Evolutionary conservation across 37 sponge, comb jelly and placozoan species (phyloP).

Genomic region (Halichondria panicea): DNA sequence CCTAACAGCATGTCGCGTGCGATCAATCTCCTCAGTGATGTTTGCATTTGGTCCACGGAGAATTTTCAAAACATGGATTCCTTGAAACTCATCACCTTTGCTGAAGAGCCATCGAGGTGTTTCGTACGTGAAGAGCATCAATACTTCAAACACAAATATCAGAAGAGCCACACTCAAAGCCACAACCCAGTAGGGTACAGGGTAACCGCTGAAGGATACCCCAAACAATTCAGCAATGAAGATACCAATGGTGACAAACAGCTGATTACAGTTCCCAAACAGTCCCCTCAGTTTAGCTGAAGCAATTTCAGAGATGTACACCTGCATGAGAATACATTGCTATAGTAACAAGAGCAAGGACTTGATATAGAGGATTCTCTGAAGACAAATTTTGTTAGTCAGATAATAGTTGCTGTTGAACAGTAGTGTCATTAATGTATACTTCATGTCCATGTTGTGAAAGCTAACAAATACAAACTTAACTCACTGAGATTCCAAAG

Average conservation of each 20-base stretch:
- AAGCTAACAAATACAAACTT: too few species aligned
- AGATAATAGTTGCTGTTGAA: too few species aligned
- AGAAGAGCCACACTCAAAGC: slow-evolving; percentile 37
- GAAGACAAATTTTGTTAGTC: too few species aligned
- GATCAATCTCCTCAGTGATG: slow-evolving; percentile 22
- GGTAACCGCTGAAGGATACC: neutral
- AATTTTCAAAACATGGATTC: slow-evolving; percentile 8
- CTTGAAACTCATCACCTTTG: neutral
- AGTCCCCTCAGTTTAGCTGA: slow-evolving; percentile 46
- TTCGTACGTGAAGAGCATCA: slow-evolving; percentile 51
- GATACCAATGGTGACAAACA: slow-evolving; percentile 67
- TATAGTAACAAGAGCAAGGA: too few species aligned
- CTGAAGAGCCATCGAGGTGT: slow-evolving; percentile 63
- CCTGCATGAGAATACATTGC: slow-evolving; percentile 37
- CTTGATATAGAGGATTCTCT: too few species aligned
- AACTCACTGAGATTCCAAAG: slow-evolving; percentile 43
- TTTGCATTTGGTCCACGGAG: slow-evolving; percentile 36
- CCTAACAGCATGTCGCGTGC: slow-evolving; percentile 1
- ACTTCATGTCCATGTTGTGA: too few species aligned
- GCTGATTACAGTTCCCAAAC: slow-evolving; percentile 65
- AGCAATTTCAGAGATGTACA: slow-evolving; percentile 72
- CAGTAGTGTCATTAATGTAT: too few species aligned
- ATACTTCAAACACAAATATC: slow-evolving; percentile 26
- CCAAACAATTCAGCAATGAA: slow-evolving; percentile 52
- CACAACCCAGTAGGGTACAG: slow-evolving; percentile 25